A percentile compares a stretch with the other conserved stretches of the same genome.
phyloP scores from a whole-genome alignment of 2,888 invertebrate genomes.

The Drosophila cracens region DNA sequence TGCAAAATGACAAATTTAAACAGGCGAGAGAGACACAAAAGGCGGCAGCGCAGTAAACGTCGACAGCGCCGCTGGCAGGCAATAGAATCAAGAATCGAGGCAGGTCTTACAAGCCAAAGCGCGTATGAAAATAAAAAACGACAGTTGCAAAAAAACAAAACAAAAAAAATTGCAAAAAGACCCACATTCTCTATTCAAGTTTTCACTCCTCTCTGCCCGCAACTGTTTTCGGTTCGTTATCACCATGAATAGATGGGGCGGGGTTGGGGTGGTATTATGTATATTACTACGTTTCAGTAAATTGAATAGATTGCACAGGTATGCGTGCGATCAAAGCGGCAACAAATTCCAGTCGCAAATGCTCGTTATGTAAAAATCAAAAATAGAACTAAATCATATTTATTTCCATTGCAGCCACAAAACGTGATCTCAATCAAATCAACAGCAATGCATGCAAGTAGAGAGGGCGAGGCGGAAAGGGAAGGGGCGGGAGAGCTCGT shows the following conservation, averaged over 20 bases:
- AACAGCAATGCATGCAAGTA: background rate
- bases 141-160: slow-evolving; percentile 30
- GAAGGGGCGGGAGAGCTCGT: slow-evolving; percentile 15
- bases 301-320: slow-evolving; percentile 41
- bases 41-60: slow-evolving; percentile 18
- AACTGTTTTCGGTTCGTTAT: slow-evolving; percentile 5
- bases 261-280: background rate
- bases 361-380: slow-evolving; percentile 58
- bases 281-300: slow-evolving; percentile 60
- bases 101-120: slow-evolving; percentile 24
- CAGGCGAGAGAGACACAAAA: slow-evolving; percentile 22
- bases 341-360: slow-evolving; percentile 62
- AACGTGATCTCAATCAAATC: slow-evolving; percentile 47
- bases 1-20: slow-evolving; percentile 60
- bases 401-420: slow-evolving; percentile 21
- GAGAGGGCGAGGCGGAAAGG: background rate
- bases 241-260: background rate
- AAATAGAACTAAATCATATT: slow-evolving; percentile 10
- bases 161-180: slow-evolving; percentile 60
- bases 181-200: slow-evolving; percentile 47
- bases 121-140: slow-evolving; percentile 19
- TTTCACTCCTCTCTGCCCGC: slow-evolving; percentile 2
- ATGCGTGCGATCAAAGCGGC: slow-evolving; percentile 19
- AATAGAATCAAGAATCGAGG: slow-evolving; percentile 22
- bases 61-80: slow-evolving; percentile 6